These are phyloP conservation scores for Corvus moneduloides DNA, from an alignment of 2,113 vertebrate genomes.

Conservation along the genomic window DNA sequence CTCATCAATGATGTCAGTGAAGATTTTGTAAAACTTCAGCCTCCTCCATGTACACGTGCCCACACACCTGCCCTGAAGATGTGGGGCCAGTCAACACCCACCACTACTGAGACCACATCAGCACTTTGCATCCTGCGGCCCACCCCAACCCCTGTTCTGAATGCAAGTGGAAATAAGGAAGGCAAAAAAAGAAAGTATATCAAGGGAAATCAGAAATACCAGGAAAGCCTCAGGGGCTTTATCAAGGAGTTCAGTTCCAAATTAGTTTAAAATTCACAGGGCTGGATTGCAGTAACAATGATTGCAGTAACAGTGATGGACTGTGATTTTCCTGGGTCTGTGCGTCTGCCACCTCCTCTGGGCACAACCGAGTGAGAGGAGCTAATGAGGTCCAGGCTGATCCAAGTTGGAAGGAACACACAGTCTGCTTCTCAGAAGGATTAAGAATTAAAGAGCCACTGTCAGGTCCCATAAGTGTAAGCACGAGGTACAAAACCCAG, in stretches of 20 bases:
- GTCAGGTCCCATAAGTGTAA: conserved; percentile 46
- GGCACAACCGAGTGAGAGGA: not conserved
- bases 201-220: not conserved
- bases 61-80: not conserved
- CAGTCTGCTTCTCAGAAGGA: conserved; percentile 39
- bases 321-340: not conserved
- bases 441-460: conserved; percentile 53
- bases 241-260: not conserved
- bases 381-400: conserved; percentile 28
- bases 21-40: not conserved
- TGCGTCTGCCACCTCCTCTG: not conserved
- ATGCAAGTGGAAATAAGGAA: not conserved
- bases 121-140: not conserved
- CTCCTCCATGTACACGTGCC: not conserved
- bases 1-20: not conserved
- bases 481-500: conserved; percentile 10
- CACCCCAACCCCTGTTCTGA: not conserved
- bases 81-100: not conserved
- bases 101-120: not conserved
- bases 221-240: not conserved
- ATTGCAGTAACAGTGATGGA: not conserved
- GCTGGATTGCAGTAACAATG: not conserved
- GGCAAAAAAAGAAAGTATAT: not conserved
- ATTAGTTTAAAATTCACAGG: not conserved
- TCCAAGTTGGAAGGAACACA: conserved; percentile 14